Percentiles rank a stretch among this genome's conserved stretches.
Conservation (phyloP, 2,888 invertebrate genomes). For the Neoascia interrupta region DNA sequence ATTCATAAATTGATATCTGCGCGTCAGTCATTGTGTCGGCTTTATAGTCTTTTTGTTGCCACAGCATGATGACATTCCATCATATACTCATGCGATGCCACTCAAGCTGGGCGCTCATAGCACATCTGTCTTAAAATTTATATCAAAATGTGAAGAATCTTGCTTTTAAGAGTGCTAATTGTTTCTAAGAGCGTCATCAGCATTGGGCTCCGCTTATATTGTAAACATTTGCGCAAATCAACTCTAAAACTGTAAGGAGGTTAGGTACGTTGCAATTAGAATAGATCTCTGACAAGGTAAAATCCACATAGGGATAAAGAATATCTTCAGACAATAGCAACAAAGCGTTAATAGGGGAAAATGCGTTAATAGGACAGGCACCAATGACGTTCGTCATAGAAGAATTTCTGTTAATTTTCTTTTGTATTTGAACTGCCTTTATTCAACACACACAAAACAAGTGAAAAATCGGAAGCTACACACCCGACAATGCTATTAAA, state of each 20-base stretch:
- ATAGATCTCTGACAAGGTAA: no score
- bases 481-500: no score
- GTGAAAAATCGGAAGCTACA: no score
- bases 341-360: no score
- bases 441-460: no score
- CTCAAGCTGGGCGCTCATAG: conserved; percentile 11
- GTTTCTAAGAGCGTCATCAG: no score
- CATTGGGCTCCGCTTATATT: no score
- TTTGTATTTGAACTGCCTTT: no score
- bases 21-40: conserved; percentile 45
- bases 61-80: conserved; percentile 60
- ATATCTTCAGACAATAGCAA: no score
- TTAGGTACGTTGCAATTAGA: conserved; percentile 64
- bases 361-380: conserved; percentile 26
- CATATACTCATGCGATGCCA: conserved; percentile 35
- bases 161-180: conserved; percentile 44
- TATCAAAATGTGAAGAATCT: conserved; percentile 27
- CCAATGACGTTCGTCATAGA: conserved; percentile 51
- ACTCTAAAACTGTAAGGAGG: conserved; percentile 27
- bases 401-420: no score
- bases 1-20: conserved; percentile 34
- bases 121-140: conserved; percentile 42
- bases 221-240: conserved; percentile 43
- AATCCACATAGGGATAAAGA: no score
- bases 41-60: no score